Base-by-base conservation (phyloP, 2,888 invertebrate species). In the Amphiduros pacificus region DNA sequence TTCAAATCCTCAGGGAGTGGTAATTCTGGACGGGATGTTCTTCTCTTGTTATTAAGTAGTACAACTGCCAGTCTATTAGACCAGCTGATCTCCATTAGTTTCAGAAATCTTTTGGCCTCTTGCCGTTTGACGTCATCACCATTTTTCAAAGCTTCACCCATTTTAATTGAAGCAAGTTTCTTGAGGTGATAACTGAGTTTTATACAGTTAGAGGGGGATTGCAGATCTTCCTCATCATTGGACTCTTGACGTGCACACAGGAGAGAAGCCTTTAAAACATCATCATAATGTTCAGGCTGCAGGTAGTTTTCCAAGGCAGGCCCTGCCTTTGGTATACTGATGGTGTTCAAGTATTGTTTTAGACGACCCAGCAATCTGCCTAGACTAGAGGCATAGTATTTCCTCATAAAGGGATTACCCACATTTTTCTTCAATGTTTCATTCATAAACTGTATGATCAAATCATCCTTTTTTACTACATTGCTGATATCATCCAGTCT, bases 21-120 rank as follows among this genome's bases (percentile, higher is more conserved):
- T n/a, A 67, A 55, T 31, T 58, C 40, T 20, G 55, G 60, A 2
- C 20, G 28, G 29, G 55, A 55, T 26, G 61, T 65, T 31, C 53
- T 65, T 14, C 51, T 56, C 22, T 64, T 55, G 48, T 63, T 60
- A 40, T 49, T 55, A 20, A 69, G 62, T 5, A 65, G 22, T 28
- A 58, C 36, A 50, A 63, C 60, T 4, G 67, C 69, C 22, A 69
- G 44, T 48, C 66, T 67, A 27, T 63, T 61, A 26, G 56, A 32
- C 69, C 69, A 69, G 24, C 62, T 24, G 2, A 65, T 63, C 11
- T 62, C 53, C 65, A 67, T 67, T 20, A 67, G 53, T 36, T 29
- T 52, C 26, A 61, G 52, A 49, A 69, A 66, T 27, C 65, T 62
- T 65, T 60, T 48, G 20, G 65, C 62, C 32, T 67, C 62, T 27